These are phyloP conservation scores for Hiodon alosoides DNA, from an alignment of 2,113 vertebrate species.

Conservation along the genomic window DNA sequence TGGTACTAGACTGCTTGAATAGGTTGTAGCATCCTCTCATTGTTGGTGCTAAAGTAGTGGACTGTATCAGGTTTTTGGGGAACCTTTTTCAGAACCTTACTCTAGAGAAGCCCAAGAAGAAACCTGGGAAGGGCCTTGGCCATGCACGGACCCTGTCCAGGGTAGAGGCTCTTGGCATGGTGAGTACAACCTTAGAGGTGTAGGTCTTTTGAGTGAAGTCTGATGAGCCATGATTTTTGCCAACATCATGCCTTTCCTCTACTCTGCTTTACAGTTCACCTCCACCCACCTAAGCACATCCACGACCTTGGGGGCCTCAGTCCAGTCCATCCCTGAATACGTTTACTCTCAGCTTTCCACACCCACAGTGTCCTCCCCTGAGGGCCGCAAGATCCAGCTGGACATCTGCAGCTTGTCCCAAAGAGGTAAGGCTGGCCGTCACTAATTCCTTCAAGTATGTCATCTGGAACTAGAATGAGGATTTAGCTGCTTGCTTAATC, in stretches of 20 bases:
- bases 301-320: constrained; percentile 64
- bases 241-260: neutral
- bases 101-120: constrained; percentile 79
- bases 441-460: neutral
- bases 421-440: constrained; percentile 57
- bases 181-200: constrained; percentile 30
- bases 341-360: constrained; percentile 75
- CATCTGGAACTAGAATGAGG: too few species aligned
- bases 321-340: constrained; percentile 80
- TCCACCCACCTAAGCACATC: constrained; percentile 40
- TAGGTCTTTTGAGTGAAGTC: neutral
- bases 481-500: too few species aligned
- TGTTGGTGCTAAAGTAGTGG: neutral
- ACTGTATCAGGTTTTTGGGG: neutral
- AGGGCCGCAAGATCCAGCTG: constrained; percentile 79
- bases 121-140: constrained; percentile 66
- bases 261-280: constrained; percentile 38
- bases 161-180: constrained; percentile 74
- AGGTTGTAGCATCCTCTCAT: neutral
- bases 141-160: constrained; percentile 79
- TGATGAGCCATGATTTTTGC: too few species aligned
- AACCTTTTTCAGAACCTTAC: constrained; percentile 51
- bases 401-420: constrained; percentile 76
- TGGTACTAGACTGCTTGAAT: too few species aligned
- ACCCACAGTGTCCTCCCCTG: constrained; percentile 64